phyloP scores from a whole-genome alignment of 1,140 invertebrate genomes.

The Calycopis cecrops region DNA sequence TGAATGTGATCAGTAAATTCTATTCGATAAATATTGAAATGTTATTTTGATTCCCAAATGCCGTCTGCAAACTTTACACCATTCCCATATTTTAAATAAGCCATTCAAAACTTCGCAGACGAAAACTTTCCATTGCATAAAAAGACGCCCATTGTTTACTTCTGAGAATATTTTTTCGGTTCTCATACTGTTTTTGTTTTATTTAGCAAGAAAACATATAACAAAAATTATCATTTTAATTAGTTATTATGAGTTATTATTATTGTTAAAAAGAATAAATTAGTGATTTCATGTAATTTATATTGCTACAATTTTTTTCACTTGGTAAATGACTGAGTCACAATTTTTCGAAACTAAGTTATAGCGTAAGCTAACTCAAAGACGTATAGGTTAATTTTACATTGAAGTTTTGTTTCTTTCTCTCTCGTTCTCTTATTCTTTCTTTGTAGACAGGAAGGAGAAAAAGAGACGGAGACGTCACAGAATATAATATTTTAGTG shows the following conservation, averaged over 20 bases:
- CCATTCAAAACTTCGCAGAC: slow-evolving; percentile 26
- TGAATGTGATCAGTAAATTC: background rate
- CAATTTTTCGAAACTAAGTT: too few relatives aligned
- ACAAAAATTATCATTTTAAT: slow-evolving; percentile 9
- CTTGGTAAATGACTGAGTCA: too few relatives aligned
- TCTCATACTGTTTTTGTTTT: background rate
- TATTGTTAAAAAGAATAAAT: too few relatives aligned
- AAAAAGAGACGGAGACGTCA: background rate
- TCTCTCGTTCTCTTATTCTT: too few relatives aligned
- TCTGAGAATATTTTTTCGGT: background rate
- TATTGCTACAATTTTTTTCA: too few relatives aligned
- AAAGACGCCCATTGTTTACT: slow-evolving; percentile 8
- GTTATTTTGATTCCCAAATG: background rate
- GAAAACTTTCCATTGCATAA: slow-evolving; percentile 21
- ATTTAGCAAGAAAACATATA: background rate
- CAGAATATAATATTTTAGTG: too few relatives aligned
- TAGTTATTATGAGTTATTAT: background rate
- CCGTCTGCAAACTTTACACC: background rate
- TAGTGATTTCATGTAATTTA: too few relatives aligned
- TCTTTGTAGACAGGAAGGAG: too few relatives aligned
- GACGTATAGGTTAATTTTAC: too few relatives aligned
- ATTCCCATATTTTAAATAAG: background rate
- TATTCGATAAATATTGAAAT: background rate
- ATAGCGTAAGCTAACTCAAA: too few relatives aligned
- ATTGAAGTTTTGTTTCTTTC: too few relatives aligned